Conservation (phyloP, 2,888 invertebrate genomes). For the Pterostichus niger region DNA sequence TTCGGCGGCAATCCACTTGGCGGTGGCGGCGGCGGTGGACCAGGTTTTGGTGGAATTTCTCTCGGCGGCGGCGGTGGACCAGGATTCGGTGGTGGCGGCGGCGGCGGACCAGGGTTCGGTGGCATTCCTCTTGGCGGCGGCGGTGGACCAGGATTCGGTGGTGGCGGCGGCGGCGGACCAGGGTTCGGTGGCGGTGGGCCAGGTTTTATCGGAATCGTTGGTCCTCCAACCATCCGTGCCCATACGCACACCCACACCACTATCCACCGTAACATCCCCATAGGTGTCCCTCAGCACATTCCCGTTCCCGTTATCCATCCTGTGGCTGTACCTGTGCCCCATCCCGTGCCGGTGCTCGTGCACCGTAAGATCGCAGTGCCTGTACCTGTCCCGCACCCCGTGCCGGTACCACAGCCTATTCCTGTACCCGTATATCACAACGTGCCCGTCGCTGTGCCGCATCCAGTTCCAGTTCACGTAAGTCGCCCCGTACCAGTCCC, state of each 20-base stretch:
- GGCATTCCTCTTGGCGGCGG: slow-evolving; percentile 15
- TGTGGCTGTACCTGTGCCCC: slow-evolving; percentile 46
- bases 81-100: neutral
- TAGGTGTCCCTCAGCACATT: slow-evolving; percentile 37
- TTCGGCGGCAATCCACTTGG: too few relatives aligned
- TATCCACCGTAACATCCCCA: slow-evolving; percentile 44
- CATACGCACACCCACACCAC: slow-evolving; percentile 51
- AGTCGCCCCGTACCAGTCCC: slow-evolving; percentile 1
- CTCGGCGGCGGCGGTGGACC: neutral
- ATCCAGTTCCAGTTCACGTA: slow-evolving; percentile 27
- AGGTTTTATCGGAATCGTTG: neutral
- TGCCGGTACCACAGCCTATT: slow-evolving; percentile 6
- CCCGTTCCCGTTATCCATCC: slow-evolving; percentile 35
- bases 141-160: slow-evolving; percentile 5
- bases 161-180: slow-evolving; percentile 2
- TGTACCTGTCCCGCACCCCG: slow-evolving; percentile 34
- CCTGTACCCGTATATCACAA: neutral
- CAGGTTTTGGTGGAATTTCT: slow-evolving; percentile 1
- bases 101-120: neutral
- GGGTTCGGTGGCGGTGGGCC: neutral
- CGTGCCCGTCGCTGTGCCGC: slow-evolving; percentile 40
- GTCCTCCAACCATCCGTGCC: slow-evolving; percentile 1
- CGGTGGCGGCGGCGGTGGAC: neutral
- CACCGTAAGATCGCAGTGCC: slow-evolving; percentile 17
- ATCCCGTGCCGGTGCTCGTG: slow-evolving; percentile 45